phyloP scores from a whole-genome alignment of 2,797 vertebrate species.

The Pseudomugil tenellus region DNA sequence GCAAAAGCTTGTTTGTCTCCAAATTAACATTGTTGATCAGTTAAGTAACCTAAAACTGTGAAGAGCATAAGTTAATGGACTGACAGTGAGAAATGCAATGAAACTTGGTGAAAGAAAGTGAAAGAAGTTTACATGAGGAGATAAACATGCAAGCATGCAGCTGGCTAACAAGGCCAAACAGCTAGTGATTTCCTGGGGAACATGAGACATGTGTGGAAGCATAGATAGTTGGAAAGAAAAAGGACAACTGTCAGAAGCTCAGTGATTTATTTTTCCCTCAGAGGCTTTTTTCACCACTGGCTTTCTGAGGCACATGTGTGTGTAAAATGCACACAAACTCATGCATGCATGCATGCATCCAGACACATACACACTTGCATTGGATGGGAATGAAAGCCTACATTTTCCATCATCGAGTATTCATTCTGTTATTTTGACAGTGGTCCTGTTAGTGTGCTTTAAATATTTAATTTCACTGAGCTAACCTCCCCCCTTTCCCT shows the following conservation, averaged over 20 bases:
- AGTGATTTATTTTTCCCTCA: constrained; percentile 81
- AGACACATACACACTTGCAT: constrained; percentile 48
- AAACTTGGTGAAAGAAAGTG: constrained; percentile 43
- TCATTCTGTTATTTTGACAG: constrained; percentile 73
- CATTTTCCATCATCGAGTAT: constrained; percentile 68
- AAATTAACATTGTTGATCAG: constrained; percentile 40
- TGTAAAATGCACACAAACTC: constrained; percentile 65
- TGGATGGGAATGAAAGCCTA: constrained; percentile 69
- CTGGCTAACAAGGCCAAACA: constrained; percentile 82
- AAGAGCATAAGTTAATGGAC: constrained; percentile 44
- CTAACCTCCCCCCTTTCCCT: constrained; percentile 72
- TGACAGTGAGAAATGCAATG: constrained; percentile 59
- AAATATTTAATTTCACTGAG: constrained; percentile 77
- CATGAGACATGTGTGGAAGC: constrained; percentile 74
- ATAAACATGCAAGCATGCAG: constrained; percentile 71
- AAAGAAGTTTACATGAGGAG: constrained; percentile 36
- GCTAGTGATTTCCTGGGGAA: constrained; percentile 78
- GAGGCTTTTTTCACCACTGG: constrained; percentile 79
- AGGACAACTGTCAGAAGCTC: constrained; percentile 80
- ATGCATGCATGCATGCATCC: constrained; percentile 66
- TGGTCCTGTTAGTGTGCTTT: constrained; percentile 71
- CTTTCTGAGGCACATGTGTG: constrained; percentile 78
- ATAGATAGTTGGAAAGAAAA: constrained; percentile 79
- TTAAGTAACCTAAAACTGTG: constrained; percentile 60
- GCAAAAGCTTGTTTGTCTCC: constrained; percentile 44